phyloP scores from a whole-genome alignment of 2,797 vertebrate genomes.

The Myotis vivesi region DNA sequence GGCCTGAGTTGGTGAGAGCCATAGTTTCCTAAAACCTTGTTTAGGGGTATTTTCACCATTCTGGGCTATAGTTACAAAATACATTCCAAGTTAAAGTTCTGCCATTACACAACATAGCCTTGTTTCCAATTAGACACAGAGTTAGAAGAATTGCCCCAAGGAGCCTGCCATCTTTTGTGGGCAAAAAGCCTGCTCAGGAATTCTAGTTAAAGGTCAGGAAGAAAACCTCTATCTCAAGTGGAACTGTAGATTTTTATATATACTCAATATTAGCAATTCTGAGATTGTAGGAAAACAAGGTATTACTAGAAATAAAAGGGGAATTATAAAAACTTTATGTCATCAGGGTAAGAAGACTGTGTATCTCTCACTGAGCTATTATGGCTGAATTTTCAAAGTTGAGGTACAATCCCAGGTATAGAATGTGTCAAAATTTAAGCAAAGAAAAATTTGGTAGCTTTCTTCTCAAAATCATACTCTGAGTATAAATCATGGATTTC shows the following conservation, averaged over 20 bases:
- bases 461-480: neutral
- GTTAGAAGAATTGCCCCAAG: neutral
- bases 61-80: neutral
- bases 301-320: neutral
- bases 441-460: neutral
- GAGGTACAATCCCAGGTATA: neutral
- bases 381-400: neutral
- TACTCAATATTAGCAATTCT: neutral
- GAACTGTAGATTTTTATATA: neutral
- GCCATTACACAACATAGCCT: neutral
- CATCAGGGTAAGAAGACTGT: neutral
- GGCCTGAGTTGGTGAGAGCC: neutral
- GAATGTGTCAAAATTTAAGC: neutral
- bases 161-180: neutral
- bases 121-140: conserved; percentile 33
- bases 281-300: neutral
- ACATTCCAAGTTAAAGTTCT: neutral
- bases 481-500: neutral
- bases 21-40: neutral
- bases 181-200: neutral
- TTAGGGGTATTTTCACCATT: neutral
- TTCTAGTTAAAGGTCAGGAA: neutral
- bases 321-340: neutral
- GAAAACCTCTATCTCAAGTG: neutral
- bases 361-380: neutral